phyloP scores from a whole-genome alignment of 2,797 vertebrate species.

The Xyrichtys novacula region DNA sequence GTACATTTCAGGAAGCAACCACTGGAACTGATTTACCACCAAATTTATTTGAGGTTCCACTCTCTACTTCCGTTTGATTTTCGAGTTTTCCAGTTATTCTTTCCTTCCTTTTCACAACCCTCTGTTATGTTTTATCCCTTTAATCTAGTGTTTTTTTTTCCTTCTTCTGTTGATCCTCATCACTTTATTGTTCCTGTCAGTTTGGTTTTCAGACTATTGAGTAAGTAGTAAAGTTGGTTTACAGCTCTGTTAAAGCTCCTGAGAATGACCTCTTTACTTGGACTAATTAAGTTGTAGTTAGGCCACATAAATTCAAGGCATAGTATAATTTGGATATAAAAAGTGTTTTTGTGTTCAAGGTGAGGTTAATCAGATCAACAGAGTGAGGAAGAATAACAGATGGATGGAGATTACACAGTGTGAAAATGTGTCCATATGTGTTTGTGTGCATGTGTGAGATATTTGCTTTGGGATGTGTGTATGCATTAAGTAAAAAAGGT shows the following conservation, averaged over 20 bases:
- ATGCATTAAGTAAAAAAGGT: neutral
- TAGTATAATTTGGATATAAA: slow-evolving; percentile 38
- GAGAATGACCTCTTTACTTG: slow-evolving; percentile 49
- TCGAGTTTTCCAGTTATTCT: slow-evolving; percentile 18
- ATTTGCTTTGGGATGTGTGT: neutral
- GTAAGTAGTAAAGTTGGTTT: slow-evolving; percentile 68
- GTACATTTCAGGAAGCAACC: slow-evolving; percentile 68
- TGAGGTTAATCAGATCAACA: neutral
- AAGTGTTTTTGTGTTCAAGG: slow-evolving; percentile 9
- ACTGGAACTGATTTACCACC: slow-evolving; percentile 75
- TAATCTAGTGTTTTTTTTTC: neutral
- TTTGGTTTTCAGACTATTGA: slow-evolving; percentile 55
- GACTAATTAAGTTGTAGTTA: slow-evolving; percentile 68
- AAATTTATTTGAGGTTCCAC: slow-evolving; percentile 50
- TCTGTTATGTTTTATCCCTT: slow-evolving; percentile 6
- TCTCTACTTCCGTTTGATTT: slow-evolving; percentile 30
- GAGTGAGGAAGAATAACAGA: neutral
- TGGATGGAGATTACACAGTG: neutral
- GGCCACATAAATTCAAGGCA: slow-evolving; percentile 42
- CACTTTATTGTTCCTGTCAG: slow-evolving; percentile 13
- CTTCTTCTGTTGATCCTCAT: slow-evolving; percentile 11
- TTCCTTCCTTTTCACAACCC: slow-evolving; percentile 29
- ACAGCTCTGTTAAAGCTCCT: slow-evolving; percentile 54
- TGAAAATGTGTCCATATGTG: neutral
- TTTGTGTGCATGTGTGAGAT: slow-evolving; percentile 6